phyloP scores from a whole-genome alignment of 2,797 vertebrate species.

The Clamator glandarius region DNA sequence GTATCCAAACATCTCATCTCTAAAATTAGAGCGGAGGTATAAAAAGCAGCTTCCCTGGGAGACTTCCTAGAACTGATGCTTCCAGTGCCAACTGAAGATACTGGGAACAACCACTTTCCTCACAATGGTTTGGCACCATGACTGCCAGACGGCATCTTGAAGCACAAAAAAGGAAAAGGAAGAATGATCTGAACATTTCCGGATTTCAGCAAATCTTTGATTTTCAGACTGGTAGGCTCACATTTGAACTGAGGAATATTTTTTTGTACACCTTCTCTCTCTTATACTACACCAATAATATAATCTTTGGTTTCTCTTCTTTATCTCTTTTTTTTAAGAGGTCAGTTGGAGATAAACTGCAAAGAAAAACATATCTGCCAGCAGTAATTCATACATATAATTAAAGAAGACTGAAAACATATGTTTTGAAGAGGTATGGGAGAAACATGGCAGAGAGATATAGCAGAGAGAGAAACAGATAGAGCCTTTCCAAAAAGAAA shows the following conservation, averaged over 20 bases:
- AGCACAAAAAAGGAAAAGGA: constrained; percentile 9
- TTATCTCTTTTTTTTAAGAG: neutral
- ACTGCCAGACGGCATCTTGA: neutral
- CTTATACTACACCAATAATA: neutral
- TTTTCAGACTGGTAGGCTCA: neutral
- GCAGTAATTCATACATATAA: neutral
- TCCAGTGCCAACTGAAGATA: neutral
- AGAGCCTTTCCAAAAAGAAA: constrained; percentile 24
- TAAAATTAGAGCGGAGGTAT: constrained; percentile 44
- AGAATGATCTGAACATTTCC: neutral
- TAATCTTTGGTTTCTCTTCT: neutral
- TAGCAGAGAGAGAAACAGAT: neutral
- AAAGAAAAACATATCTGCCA: neutral
- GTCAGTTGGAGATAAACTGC: neutral
- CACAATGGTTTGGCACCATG: neutral
- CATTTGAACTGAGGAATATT: neutral
- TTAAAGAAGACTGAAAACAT: constrained; percentile 32
- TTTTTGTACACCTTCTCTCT: neutral
- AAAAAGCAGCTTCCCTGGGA: constrained; percentile 25
- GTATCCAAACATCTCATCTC: neutral
- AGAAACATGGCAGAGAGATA: neutral
- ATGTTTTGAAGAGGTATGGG: neutral
- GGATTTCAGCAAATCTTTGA: neutral
- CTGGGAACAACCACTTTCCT: constrained; percentile 14
- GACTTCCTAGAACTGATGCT: constrained; percentile 32